phyloP scores from a whole-genome alignment of 2,113 vertebrate species.

The Plecturocebus donacophilus region DNA sequence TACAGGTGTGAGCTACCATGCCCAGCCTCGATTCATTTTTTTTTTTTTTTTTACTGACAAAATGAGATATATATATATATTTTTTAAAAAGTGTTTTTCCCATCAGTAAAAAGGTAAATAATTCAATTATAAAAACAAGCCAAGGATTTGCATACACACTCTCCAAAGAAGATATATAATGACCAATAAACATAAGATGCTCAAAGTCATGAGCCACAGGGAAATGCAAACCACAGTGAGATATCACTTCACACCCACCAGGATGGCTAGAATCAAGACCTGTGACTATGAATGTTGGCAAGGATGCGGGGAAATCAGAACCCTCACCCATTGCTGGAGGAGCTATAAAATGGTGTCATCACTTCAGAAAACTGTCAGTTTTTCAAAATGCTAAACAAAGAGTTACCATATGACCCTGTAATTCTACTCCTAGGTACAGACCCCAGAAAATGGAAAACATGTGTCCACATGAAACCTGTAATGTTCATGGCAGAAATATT shows the following conservation, averaged over 20 bases:
- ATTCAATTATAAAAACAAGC: background rate
- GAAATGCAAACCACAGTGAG: background rate
- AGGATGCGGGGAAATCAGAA: background rate
- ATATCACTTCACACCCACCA: background rate
- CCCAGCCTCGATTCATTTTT: background rate
- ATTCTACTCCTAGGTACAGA: background rate
- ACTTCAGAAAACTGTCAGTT: background rate
- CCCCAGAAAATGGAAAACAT: background rate
- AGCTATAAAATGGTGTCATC: background rate
- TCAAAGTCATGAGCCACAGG: background rate
- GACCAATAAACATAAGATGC: background rate
- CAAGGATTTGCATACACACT: background rate
- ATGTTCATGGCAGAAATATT: background rate
- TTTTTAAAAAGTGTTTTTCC: background rate
- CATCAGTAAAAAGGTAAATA: background rate
- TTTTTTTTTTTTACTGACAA: background rate
- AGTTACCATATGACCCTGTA: background rate
- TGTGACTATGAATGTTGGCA: accelerated
- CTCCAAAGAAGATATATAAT: background rate
- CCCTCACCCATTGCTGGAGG: accelerated
- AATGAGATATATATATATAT: background rate
- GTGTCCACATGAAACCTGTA: background rate
- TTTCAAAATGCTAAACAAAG: background rate
- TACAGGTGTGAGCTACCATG: too few relatives aligned
- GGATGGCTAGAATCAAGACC: background rate